Evolutionary conservation across 2,888 invertebrate genomes (phyloP).

Genomic region (Automeris io): DNA sequence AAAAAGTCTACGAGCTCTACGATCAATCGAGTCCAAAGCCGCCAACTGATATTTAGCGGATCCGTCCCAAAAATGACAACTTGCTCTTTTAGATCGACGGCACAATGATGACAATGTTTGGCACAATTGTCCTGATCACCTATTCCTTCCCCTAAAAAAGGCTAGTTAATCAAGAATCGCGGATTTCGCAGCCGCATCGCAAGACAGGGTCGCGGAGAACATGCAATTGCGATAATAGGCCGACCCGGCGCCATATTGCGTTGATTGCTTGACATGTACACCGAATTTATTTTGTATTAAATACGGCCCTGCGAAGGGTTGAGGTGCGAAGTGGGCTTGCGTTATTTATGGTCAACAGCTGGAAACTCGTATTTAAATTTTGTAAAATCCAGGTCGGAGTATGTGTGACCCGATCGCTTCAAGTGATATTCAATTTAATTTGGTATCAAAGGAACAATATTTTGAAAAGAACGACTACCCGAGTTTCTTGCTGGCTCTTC

Average conservation of each 20-base stretch:
- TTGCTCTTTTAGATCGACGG: too few relatives aligned
- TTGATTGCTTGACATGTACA: conserved; percentile 65
- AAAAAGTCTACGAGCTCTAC: too few relatives aligned
- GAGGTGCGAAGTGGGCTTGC: conserved; percentile 46
- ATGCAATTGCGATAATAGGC: conserved; percentile 59
- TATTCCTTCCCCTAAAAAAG: neutral
- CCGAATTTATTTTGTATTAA: conserved; percentile 69
- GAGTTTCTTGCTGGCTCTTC: too few relatives aligned
- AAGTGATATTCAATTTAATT: too few relatives aligned
- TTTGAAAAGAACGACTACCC: too few relatives aligned
- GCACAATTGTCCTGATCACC: too few relatives aligned
- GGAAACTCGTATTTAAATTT: conserved; percentile 30
- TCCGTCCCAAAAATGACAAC: too few relatives aligned
- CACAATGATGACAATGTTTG: too few relatives aligned
- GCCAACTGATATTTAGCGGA: too few relatives aligned
- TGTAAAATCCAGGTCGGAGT: conserved; percentile 21
- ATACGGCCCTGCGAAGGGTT: conserved; percentile 47
- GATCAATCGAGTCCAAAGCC: too few relatives aligned
- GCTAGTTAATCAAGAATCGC: conserved; percentile 7
- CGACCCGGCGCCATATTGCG: conserved; percentile 67
- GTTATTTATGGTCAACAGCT: conserved; percentile 57
- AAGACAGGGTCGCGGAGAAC: conserved; percentile 53
- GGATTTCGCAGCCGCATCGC: conserved; percentile 26
- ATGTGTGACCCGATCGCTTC: conserved; percentile 25
- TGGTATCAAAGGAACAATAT: too few relatives aligned